phyloP scores from a whole-genome alignment of 2,797 vertebrate genomes.

The Dermochelys coriacea region DNA sequence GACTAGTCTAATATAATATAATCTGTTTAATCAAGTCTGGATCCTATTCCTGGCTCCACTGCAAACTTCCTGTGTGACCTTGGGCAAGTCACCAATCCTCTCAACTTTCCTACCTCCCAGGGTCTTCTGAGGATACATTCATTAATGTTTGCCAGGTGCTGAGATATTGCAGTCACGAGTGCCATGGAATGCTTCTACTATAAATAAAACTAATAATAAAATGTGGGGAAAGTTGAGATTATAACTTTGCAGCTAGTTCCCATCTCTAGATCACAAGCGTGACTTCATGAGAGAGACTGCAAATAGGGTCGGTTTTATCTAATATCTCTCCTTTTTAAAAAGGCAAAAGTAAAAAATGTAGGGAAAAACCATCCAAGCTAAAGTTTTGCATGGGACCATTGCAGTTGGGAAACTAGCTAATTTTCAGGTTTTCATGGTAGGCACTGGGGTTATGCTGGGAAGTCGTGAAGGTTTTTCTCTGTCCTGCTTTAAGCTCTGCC shows the following conservation, averaged over 20 bases:
- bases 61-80: conserved; percentile 59
- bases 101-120: conserved; percentile 21
- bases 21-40: conserved; percentile 51
- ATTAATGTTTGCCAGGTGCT: conserved; percentile 55
- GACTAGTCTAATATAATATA: conserved; percentile 45
- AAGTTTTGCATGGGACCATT: neutral
- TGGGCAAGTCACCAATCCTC: conserved; percentile 34
- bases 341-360: neutral
- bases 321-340: neutral
- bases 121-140: conserved; percentile 44
- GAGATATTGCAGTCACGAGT: conserved; percentile 13
- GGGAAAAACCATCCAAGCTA: conserved; percentile 23
- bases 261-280: neutral
- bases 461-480: neutral
- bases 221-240: conserved; percentile 31
- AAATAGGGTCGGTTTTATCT: neutral
- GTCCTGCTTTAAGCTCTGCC: neutral
- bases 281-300: conserved; percentile 1
- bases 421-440: neutral
- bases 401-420: neutral
- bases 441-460: neutral
- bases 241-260: neutral
- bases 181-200: conserved; percentile 44
- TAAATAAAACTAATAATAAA: conserved; percentile 70
- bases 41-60: conserved; percentile 46